Conservation (phyloP, 1,140 invertebrate genomes). For the Drosophila bipectinata region DNA sequence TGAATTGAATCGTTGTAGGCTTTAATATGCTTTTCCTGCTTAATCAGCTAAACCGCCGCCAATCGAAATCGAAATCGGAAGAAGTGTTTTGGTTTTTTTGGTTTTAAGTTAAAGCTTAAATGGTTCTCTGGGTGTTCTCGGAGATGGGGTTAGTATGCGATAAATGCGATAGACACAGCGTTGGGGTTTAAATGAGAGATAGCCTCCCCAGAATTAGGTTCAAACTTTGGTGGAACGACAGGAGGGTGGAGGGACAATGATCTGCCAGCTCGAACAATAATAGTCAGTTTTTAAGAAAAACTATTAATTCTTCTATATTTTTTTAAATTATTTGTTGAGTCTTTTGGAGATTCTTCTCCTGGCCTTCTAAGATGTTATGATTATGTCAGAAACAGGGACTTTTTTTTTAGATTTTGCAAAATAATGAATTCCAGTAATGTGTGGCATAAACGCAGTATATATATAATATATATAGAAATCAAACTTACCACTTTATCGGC, state of each 20-base stretch:
- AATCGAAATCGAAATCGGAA: conserved; percentile 69
- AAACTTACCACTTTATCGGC: conserved; percentile 81
- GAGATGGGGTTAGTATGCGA: conserved; percentile 33
- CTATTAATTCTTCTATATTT: too few species aligned
- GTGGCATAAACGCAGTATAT: too few species aligned
- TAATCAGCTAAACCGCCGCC: conserved; percentile 72
- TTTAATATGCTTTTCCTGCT: conserved; percentile 82
- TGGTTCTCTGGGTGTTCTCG: conserved; percentile 18
- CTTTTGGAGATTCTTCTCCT: background rate
- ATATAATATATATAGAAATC: background rate
- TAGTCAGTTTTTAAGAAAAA: too few species aligned
- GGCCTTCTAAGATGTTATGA: too few species aligned
- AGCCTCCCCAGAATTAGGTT: conserved; percentile 30
- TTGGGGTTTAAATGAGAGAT: conserved; percentile 20
- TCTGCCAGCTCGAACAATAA: too few species aligned
- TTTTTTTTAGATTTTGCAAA: background rate
- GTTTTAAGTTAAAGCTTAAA: conserved; percentile 35
- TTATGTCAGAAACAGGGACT: background rate
- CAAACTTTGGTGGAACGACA: background rate
- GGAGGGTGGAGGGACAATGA: background rate
- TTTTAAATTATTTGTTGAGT: too few species aligned
- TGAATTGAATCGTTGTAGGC: conserved; percentile 81
- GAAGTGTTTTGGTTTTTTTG: conserved; percentile 44
- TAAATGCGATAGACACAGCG: conserved; percentile 38
- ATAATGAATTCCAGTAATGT: too few species aligned